Base-by-base conservation (phyloP, 2,797 vertebrate species). In the Catostomus latipinnis region DNA sequence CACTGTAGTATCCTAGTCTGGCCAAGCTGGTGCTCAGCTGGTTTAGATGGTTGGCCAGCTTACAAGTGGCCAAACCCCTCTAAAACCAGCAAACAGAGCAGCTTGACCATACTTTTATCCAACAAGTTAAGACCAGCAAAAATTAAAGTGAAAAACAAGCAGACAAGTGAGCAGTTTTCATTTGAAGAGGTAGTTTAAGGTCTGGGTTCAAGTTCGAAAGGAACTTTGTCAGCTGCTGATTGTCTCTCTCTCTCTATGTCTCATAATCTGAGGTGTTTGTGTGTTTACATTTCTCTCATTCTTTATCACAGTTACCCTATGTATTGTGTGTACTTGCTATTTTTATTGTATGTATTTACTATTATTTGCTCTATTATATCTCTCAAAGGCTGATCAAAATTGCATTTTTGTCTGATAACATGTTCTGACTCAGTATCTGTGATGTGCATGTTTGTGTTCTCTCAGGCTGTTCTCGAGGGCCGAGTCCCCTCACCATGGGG, bases 401-500 rank as follows among this genome's bases (percentile, higher is more conserved):
- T 7, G 2, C 1, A 14, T 8, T 62, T 74, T 53, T 70, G 12
- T 52, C 13, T 53, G 56, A 7, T 11, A 69, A 60, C 45, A 34
- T 16, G 0, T 71, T 71, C 7, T 72, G 56, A 86, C 53, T 81
- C 63, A 48, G 43, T 74, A 75, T 8, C 52, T 67, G 6, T 62
- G 56, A 5, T 68, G 68, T 80, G 63, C 79, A 66, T 16, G 67
- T 87, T 48, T 82, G 8, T 87, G 0, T 88, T 76, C 53, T 80
- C 89, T 52, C 92, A 99, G 98, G 98, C 82, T 98, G 97, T 1
- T 99, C 98, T 5, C 90, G 98, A 89, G 98, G 98, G 11, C 98
- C 98, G 83, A 99, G 98, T 88, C 98, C 98, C 69, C 94, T 99
- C 56, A 99, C 98, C 70, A 98, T 99, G 97, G 97, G 98, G 10